Evolutionary conservation across 2,888 invertebrate species (phyloP), one percentile per base, ranked within the genome.

Genomic region (Coronaproctus castanopsis): DNA sequence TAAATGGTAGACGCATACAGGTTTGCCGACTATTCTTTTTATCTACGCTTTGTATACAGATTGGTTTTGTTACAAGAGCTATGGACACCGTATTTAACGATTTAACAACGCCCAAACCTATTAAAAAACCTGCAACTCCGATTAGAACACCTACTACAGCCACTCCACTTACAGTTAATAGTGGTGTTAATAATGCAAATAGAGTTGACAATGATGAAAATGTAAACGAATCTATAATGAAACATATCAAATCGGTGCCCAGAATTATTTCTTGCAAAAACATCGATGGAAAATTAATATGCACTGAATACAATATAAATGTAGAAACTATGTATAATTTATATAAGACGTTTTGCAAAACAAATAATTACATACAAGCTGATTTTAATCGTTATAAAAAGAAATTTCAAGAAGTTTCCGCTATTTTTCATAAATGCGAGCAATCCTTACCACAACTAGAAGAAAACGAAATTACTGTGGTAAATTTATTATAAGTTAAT

Each of bases 191-290:
- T 10, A 21, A n/a, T 19, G 5, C n/a, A n/a, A 52, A 20, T 10
- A 20, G n/a, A 52, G 52, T 19, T 19, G 52, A 20, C 5, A 52
- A 10, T 21, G 5, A 5, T 19, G 10, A 52, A n/a, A n/a, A n/a
- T 18, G 53, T 60, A 2, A 24, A 56, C 24, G 57, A 57, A 24
- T 54, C 57, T 22, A 56, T 60, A 3, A 60, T 57, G 51, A 57
- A 60, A 19, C 60, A 60, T 23, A 60, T 60, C 2, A 60, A 60
- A 53, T 60, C 60, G 22, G 56, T 60, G 8, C 60, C 60, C 2
- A 20, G 60, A 3, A 60, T 60, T 10, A 59, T 59, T 1, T 59
- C 59, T 3, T 55, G 55, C 19, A 36, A 8, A 8, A 51, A 51
- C 3, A 52, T 52, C n/a, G 55, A 59, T 22, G 55, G 55, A 1